A percentile compares a stretch with the other conserved stretches of the same genome.
Conservation (phyloP, 2,113 vertebrate genomes). For the Casuarius casuarius region DNA sequence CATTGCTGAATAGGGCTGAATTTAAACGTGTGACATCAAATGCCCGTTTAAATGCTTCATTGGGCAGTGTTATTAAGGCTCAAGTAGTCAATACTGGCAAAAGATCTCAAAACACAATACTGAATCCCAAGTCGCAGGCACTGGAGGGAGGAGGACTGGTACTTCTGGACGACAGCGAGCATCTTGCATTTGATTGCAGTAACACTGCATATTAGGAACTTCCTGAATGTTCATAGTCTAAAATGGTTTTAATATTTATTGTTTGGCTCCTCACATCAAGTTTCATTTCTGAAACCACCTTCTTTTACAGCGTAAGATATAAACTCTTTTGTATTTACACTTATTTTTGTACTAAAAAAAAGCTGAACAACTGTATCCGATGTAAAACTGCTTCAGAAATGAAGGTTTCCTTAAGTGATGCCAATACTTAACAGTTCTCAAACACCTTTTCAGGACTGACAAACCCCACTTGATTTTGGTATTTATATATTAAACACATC, state of each 20-base stretch:
- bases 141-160: background rate
- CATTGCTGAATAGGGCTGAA: background rate
- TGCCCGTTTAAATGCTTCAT: rapidly evolving
- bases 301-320: background rate
- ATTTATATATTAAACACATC: background rate
- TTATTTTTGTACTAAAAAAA: background rate
- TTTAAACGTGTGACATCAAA: rapidly evolving
- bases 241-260: background rate
- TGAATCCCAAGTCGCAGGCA: background rate
- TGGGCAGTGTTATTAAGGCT: background rate
- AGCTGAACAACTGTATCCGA: background rate
- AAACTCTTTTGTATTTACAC: background rate
- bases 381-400: background rate
- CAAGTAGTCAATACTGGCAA: background rate
- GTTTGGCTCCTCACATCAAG: background rate
- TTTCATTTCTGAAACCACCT: background rate
- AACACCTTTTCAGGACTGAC: background rate
- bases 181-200: background rate
- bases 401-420: background rate
- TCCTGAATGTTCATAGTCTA: background rate
- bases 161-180: rapidly evolving
- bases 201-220: too few species aligned
- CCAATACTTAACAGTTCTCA: background rate
- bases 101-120: background rate
- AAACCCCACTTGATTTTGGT: background rate